Evolutionary conservation across 2,113 vertebrate species (phyloP).

Genomic region (Menura novaehollandiae): DNA sequence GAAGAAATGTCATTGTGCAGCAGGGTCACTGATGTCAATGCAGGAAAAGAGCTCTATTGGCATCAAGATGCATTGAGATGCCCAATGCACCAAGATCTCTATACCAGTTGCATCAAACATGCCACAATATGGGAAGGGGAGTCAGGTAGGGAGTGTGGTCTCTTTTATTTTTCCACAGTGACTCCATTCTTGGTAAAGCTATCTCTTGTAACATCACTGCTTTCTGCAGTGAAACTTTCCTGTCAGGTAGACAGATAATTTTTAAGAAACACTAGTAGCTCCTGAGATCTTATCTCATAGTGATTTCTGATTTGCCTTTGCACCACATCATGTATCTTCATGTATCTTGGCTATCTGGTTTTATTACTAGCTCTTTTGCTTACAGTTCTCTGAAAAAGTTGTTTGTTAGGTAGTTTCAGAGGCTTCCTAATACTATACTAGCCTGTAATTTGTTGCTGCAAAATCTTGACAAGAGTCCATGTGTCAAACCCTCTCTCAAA

Average conservation of each 20-base stretch:
- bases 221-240: background rate
- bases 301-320: background rate
- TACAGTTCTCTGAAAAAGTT: background rate
- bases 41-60: background rate
- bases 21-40: background rate
- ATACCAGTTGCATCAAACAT: fast-evolving
- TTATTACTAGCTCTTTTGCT: background rate
- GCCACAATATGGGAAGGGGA: background rate
- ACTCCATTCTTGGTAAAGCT: background rate
- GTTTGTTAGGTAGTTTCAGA: background rate
- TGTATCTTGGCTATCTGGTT: background rate
- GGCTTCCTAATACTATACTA: background rate
- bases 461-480: background rate
- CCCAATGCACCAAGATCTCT: background rate
- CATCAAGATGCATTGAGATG: background rate
- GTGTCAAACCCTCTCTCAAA: background rate
- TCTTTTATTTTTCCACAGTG: background rate
- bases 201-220: background rate
- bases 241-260: background rate
- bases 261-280: background rate
- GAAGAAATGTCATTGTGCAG: background rate
- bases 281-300: background rate
- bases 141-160: background rate
- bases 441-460: background rate
- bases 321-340: background rate